Evolutionary conservation across 2,113 vertebrate species (phyloP).

Genomic region (Deroptyus accipitrinus): DNA sequence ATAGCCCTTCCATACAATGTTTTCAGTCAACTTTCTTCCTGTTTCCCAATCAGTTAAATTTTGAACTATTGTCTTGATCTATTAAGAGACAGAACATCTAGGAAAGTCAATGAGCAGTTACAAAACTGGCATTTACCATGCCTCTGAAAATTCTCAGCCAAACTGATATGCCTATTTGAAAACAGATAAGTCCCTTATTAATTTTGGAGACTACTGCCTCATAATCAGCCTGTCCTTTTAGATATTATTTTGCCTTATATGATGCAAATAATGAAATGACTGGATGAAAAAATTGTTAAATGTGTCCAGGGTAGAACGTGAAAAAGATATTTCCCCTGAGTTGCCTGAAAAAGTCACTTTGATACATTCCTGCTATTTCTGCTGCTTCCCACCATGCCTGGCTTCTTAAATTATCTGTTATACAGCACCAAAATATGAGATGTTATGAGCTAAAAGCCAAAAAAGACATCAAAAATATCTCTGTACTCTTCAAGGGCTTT

Average conservation of each 20-base stretch:
- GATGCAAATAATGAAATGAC: conserved; percentile 4
- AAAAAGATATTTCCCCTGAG: not conserved
- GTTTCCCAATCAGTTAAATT: conserved; percentile 76
- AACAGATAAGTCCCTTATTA: not conserved
- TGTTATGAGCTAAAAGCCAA: not conserved
- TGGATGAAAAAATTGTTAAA: not conserved
- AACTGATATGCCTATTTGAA: not conserved
- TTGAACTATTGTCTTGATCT: conserved; percentile 74
- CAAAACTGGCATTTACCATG: conserved; percentile 30
- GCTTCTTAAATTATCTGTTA: not conserved
- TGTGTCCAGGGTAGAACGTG: not conserved
- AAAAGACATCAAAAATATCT: not conserved
- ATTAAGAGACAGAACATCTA: conserved; percentile 67
- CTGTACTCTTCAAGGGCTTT: not conserved
- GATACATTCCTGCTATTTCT: not conserved
- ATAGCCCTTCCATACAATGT: conserved; percentile 69
- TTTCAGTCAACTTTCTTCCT: conserved; percentile 74
- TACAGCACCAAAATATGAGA: not conserved
- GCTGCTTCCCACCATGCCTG: not conserved
- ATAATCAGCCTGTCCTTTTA: not conserved
- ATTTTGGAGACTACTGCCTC: not conserved
- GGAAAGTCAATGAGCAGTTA: conserved; percentile 64
- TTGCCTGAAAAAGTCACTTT: not conserved
- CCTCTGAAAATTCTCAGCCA: not conserved
- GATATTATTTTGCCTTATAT: not conserved